Conservation (phyloP, 2,888 invertebrate genomes). For the Caenorhabditis zanzibari region DNA sequence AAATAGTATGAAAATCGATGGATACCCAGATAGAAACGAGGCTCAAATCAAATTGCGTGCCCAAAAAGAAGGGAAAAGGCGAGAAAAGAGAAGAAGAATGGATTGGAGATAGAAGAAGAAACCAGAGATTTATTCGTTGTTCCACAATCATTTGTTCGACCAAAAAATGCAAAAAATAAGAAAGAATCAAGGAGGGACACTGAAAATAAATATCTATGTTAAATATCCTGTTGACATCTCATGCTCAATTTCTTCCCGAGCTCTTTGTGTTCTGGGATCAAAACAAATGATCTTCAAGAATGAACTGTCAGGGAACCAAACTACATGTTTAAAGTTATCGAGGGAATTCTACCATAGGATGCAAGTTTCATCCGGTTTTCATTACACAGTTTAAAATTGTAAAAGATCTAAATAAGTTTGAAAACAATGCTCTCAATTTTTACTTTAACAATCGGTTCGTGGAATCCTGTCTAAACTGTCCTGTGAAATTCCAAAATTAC, state of each 20-base stretch:
- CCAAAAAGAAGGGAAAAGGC: slow-evolving; percentile 2
- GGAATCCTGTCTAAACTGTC: too few relatives aligned
- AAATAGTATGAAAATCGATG: slow-evolving; percentile 16
- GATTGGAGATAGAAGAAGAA: slow-evolving; percentile 8
- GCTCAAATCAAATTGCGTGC: slow-evolving; percentile 44
- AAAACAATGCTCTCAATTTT: too few relatives aligned
- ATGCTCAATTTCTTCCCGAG: not conserved
- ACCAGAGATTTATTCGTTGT: slow-evolving; percentile 52
- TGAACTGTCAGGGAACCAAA: too few relatives aligned
- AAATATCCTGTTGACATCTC: slow-evolving; percentile 25
- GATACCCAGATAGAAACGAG: slow-evolving; percentile 15
- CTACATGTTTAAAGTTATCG: too few relatives aligned
- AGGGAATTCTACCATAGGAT: too few relatives aligned
- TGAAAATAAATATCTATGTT: slow-evolving; percentile 29
- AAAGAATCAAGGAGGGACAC: slow-evolving; percentile 8
- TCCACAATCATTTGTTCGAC: slow-evolving; percentile 35
- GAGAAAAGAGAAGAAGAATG: slow-evolving; percentile 11
- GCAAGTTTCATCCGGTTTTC: too few relatives aligned
- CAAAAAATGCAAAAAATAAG: slow-evolving; percentile 1
- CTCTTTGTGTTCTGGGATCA: not conserved
- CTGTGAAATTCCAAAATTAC: too few relatives aligned
- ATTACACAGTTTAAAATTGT: too few relatives aligned
- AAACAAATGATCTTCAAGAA: too few relatives aligned
- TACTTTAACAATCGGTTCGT: too few relatives aligned
- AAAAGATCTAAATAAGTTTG: too few relatives aligned